A percentile compares a stretch with the other conserved stretches of the same genome.
Conservation (phyloP, 2,797 vertebrate genomes). For the Graptemys geographica region DNA sequence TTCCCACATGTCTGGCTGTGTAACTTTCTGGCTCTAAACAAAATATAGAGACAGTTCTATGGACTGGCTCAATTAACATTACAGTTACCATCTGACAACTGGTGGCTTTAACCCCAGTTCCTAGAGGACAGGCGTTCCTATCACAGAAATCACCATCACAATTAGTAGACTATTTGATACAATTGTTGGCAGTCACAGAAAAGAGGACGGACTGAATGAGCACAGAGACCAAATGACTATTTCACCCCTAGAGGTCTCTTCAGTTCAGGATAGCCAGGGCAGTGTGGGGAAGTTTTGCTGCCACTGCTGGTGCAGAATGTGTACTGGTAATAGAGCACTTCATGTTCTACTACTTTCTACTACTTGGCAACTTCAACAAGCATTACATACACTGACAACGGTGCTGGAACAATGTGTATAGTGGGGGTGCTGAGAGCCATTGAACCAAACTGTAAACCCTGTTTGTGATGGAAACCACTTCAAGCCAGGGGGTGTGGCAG, state of each 20-base stretch:
- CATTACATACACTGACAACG: background rate
- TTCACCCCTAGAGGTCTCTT: conserved; percentile 62
- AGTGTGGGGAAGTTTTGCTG: conserved; percentile 1
- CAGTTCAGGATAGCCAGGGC: conserved; percentile 40
- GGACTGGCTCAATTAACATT: conserved; percentile 83
- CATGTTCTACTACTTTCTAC: background rate
- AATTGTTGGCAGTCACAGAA: conserved; percentile 77
- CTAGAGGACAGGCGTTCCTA: conserved; percentile 84
- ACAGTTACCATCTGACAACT: conserved; percentile 86
- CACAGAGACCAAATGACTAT: conserved; percentile 63
- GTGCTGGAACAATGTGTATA: background rate
- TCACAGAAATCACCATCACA: conserved; percentile 76
- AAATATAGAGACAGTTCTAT: conserved; percentile 80
- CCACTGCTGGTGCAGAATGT: background rate
- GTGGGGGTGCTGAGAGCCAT: no score
- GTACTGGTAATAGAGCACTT: conserved; percentile 31
- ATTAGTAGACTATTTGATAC: conserved; percentile 80
- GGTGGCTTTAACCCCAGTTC: conserved; percentile 79
- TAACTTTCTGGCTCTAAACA: conserved; percentile 80
- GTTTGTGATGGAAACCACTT: no score
- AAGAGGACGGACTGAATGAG: conserved; percentile 73
- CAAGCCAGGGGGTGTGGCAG: no score
- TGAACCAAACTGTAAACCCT: no score
- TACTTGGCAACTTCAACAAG: conserved; percentile 26
- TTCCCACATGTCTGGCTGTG: conserved; percentile 85